Evolutionary conservation across 35 echinoderm and acorn worm genomes (phyloP).

Genomic region (Patiria miniata): DNA sequence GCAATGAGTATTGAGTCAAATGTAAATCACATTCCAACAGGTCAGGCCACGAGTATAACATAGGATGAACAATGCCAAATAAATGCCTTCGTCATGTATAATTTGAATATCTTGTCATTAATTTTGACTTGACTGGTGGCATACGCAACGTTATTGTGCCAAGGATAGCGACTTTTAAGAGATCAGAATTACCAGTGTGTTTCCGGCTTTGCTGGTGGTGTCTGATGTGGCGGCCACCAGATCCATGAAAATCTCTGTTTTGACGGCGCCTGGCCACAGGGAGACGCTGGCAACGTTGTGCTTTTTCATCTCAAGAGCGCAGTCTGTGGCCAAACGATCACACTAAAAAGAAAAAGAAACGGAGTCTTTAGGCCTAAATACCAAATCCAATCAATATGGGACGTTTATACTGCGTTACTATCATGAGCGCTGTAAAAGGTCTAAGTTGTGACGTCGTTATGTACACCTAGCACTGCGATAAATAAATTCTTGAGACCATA

Average conservation of each 20-base stretch:
- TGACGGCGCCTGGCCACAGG: slow-evolving; percentile 69
- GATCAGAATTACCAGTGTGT: not conserved
- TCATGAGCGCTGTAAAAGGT: not conserved
- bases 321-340: slow-evolving; percentile 73
- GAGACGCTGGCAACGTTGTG: slow-evolving; percentile 64
- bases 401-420: not conserved
- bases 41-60: too few relatives aligned
- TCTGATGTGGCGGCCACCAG: slow-evolving; percentile 22
- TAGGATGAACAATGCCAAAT: too few relatives aligned
- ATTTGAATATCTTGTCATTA: too few relatives aligned
- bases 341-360: slow-evolving; percentile 26
- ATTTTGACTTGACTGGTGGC: too few relatives aligned
- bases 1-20: too few relatives aligned
- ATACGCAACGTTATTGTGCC: too few relatives aligned
- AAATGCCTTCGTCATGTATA: too few relatives aligned
- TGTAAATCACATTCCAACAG: too few relatives aligned
- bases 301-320: slow-evolving; percentile 60
- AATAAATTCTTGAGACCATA: too few relatives aligned
- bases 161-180: not conserved
- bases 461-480: too few relatives aligned
- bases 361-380: not conserved
- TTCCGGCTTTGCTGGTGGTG: not conserved
- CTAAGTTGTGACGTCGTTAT: not conserved
- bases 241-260: slow-evolving; percentile 58
- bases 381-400: too few relatives aligned